Evolutionary conservation across 2,888 invertebrate species (phyloP), one percentile per base, ranked within the genome.

Genomic region (Papilio elwesi): DNA sequence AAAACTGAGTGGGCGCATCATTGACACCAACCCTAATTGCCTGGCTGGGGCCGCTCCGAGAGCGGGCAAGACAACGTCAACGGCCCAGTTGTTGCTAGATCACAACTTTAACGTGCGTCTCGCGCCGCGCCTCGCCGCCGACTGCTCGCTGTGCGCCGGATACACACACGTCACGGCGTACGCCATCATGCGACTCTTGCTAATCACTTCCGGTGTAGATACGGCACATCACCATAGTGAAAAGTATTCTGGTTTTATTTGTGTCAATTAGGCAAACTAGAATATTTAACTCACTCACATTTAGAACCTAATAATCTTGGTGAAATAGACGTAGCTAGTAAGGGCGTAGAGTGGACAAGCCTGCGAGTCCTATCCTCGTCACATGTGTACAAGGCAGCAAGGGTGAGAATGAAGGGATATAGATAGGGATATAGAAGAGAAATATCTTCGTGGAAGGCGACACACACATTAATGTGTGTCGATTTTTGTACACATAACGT

Each of bases 61-160:
- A 49, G 74, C 77, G 75, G 76, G 79, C 81, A 81, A 80, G 82
- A 86, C 81, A 84, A 81, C 85, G 86, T 84, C 87, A 84, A 83
- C 86, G 89, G 88, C 89, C 89, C 83, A 89, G 82, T 78, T 78
- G 57, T 77, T 76, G 76, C 77, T 78, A 76, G 81, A 81, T 79
- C 81, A 78, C 78, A n/a, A n/a, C n/a, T n/a, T n/a, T n/a, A n/a
- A n/a, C 49, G 12, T 12, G 57, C 59, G 48, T 55, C 47, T 15
- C 47, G n/a, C 13, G 9, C 26, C 64, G 13, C 52, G 47, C 48
- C 47, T 15, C 13, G 47, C 7, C n/a, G 10, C 16, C 12, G 36
- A 13, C 57, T 36, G 13, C n/a, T 12, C 48, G 4, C 47, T 16
- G 12, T 13, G 15, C 48, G 13, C 10, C 15, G 48, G 12, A 63